Conservation (phyloP, 2,888 invertebrate species). For the Sabellastarte sp. region DNA sequence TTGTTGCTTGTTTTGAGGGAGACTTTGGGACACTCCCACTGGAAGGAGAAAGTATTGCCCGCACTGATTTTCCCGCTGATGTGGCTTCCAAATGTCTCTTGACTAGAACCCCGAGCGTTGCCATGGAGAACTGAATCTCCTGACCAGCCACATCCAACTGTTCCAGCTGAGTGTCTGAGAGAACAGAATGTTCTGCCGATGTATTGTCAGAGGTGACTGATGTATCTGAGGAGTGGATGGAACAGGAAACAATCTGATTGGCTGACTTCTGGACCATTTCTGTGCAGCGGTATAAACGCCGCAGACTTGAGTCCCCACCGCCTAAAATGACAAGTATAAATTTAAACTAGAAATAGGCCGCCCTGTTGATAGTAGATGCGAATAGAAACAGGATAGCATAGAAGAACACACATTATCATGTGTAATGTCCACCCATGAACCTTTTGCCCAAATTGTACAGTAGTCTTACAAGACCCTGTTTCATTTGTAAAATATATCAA, state of each 20-base stretch:
- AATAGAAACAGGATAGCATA: too few species aligned
- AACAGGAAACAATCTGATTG: not conserved
- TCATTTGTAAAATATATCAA: too few species aligned
- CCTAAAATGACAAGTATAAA: not conserved
- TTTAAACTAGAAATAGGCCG: not conserved
- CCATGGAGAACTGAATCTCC: not conserved
- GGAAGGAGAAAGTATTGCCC: too few species aligned
- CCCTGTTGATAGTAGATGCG: too few species aligned
- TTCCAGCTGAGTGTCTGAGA: not conserved
- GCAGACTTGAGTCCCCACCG: not conserved
- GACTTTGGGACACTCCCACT: too few species aligned
- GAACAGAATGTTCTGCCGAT: not conserved
- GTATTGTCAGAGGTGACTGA: not conserved
- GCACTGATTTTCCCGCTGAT: too few species aligned
- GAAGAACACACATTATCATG: too few species aligned
- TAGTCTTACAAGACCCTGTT: too few species aligned
- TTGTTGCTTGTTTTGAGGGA: too few species aligned
- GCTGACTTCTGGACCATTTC: constrained; percentile 2
- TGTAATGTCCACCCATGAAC: too few species aligned
- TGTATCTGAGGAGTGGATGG: not conserved
- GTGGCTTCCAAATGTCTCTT: not conserved
- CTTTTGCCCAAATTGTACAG: too few species aligned
- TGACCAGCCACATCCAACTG: not conserved
- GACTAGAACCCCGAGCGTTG: not conserved
- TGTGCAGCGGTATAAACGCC: not conserved